Base-by-base conservation (phyloP, 2,113 vertebrate species). In the Falcunculus frontatus region DNA sequence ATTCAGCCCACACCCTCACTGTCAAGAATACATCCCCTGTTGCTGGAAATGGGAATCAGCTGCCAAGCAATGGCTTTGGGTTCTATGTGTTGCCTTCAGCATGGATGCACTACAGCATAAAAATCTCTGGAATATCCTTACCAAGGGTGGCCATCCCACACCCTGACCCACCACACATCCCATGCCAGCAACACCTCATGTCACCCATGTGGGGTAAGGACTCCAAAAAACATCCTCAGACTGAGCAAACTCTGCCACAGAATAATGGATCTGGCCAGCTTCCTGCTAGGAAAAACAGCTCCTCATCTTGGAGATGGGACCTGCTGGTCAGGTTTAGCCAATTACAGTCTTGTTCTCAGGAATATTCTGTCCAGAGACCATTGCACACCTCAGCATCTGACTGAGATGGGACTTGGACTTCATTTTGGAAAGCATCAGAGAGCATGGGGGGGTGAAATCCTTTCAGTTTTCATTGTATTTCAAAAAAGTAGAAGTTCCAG, bases 121-220 rank as follows among this genome's bases (percentile, higher is more conserved):
- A 68, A 37, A 35, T 7, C 20, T 57, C n/a, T n/a, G 29, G 49
- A 68, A 6, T 29, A 16, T 16, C 50, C 47, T 63, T 52, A 8
- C 32, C 46, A n/a, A 87, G 32, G 25, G 25, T 56, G 74, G 23
- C 27, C 56, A 63, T 13, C 9, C n/a, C 65, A 17, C 4, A 3
- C 12, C 37, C 76, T 46, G 42, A 72, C 22, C 50, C 85, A 73
- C 10, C 57, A 52, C 26, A 14, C 33, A 11, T 22, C 29, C 30
- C 4, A 4, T 14, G 8, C 6, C 42, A 79, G 0, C 76, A 35
- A 6, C 16, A 47, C 21, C 60, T 56, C 0, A 0, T 15, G 1
- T 52, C 0, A 0, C 22, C 16, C 37, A 13, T 1, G 6, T 30
- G 29, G 22, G 55, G n/a, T 8, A 56, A 7, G 35, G 47, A 33